phyloP scores from a whole-genome alignment of 2,888 invertebrate genomes.

The Stratiomys singularior region DNA sequence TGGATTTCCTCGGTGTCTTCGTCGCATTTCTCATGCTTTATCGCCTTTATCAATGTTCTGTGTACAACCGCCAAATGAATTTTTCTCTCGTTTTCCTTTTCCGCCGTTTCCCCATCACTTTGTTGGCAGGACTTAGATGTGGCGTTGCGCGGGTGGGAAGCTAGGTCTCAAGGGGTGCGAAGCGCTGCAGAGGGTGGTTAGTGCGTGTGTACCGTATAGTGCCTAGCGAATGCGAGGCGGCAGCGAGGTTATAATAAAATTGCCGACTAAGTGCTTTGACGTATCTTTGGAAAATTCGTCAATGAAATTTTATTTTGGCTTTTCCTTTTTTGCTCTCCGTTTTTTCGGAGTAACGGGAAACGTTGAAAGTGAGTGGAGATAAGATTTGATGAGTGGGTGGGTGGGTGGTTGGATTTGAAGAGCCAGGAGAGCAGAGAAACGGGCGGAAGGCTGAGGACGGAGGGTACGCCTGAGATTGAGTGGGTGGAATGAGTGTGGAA shows the following conservation, averaged over 20 bases:
- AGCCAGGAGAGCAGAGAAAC: too few species aligned
- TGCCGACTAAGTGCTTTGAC: conserved; percentile 42
- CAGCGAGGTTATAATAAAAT: conserved; percentile 29
- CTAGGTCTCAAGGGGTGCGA: neutral
- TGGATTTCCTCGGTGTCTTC: neutral
- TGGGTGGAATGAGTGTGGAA: neutral
- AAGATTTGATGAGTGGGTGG: neutral
- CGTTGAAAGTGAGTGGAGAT: conserved; percentile 9
- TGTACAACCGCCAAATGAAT: neutral
- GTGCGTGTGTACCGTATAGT: conserved; percentile 3
- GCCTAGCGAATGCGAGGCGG: conserved; percentile 1
- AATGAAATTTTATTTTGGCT: conserved; percentile 45
- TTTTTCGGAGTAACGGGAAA: conserved; percentile 10
- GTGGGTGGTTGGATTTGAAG: neutral
- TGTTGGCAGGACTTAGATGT: neutral
- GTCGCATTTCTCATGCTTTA: neutral
- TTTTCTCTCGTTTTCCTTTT: neutral
- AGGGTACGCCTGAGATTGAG: neutral
- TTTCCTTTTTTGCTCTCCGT: conserved; percentile 22
- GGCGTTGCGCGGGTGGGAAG: neutral
- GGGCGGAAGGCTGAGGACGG: too few species aligned
- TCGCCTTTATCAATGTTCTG: neutral
- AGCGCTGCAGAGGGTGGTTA: neutral
- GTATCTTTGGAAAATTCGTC: conserved; percentile 39
- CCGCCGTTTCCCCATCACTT: neutral